phyloP scores from a whole-genome alignment of 2,797 vertebrate genomes.

The Gymnoscopelus braueri region DNA sequence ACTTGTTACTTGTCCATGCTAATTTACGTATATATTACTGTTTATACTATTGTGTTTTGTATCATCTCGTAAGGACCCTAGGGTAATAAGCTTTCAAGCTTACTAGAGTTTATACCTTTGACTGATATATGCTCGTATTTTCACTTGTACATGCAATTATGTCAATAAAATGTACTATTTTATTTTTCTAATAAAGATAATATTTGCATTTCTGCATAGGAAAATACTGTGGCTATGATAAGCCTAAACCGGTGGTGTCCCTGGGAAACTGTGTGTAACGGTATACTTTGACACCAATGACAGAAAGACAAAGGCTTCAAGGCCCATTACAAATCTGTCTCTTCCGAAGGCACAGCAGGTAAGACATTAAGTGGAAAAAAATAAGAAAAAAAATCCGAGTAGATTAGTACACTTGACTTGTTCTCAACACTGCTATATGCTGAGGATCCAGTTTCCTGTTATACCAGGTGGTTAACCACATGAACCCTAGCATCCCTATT shows the following conservation, averaged over 20 bases:
- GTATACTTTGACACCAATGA: constrained; percentile 80
- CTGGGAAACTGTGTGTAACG: constrained; percentile 73
- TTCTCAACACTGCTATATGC: constrained; percentile 81
- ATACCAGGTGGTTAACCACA: no score
- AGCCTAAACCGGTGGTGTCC: constrained; percentile 72
- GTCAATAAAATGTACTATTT: no score
- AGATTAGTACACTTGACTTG: constrained; percentile 27
- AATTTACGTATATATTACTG: no score
- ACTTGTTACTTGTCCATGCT: no score
- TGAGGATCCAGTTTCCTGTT: constrained; percentile 55
- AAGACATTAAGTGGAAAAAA: constrained; percentile 37
- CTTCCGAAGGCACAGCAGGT: constrained; percentile 69
- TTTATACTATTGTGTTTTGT: no score
- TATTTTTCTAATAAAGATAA: no score
- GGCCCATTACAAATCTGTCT: constrained; percentile 76
- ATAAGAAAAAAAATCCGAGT: constrained; percentile 71
- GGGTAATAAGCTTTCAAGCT: no score
- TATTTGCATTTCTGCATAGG: constrained; percentile 59
- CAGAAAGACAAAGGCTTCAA: constrained; percentile 75
- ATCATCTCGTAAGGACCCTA: no score
- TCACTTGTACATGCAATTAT: no score
- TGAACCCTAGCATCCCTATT: no score
- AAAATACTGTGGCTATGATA: constrained; percentile 76
- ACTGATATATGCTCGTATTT: no score
- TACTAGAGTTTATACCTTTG: no score